Base-by-base conservation (phyloP, 35 echinoderm and acorn worm species). In the Nesometra sesokonis region DNA sequence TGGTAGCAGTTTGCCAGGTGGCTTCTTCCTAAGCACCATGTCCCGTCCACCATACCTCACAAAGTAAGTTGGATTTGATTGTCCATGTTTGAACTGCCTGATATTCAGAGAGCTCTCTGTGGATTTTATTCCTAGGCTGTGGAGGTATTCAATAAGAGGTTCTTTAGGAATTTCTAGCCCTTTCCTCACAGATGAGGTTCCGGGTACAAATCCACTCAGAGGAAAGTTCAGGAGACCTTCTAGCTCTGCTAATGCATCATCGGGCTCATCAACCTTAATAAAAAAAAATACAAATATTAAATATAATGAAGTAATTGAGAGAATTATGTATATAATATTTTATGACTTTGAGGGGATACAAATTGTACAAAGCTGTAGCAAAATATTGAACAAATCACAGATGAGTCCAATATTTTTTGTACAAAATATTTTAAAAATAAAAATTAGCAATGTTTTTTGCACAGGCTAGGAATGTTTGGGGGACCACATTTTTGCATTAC, bases 61-160 rank as follows among this genome's bases (percentile, higher is more conserved):
- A 79, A 88, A 99, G 77, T 99, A 99, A 34, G 96, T 99, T 31
- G 96, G 96, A 80, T 99, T 99, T n/a, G 96, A 99, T 77, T 94
- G 92, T 77, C 93, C 96, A 77, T 97, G 95, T 47, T 91, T 93
- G 80, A 97, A 97, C 46, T 97, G 85, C 32, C 95, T 86, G 23
- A 94, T 90, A 37, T 91, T 90, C 32, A 93, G 30, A 2, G 30
- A 17, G 32, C 76, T 83, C 29, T 97, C 85, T 9, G 38, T 86
- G 77, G 90, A 97, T 78, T 37, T 76, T 0, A 97, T 82, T 37
- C 86, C 82, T 21, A 97, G 79, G 5, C 82, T 67, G 77, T 88
- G 32, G 0, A 97, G 82, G 34, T 99, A 94, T 3, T 80, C 81
- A 76, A 85, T 81, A 9, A 99, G 77, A 4, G 80, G 46, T 0